Evolutionary conservation across 2,888 invertebrate genomes (phyloP), one percentile per base, ranked within the genome.

Genomic region (Anoplius nigerrimus): DNA sequence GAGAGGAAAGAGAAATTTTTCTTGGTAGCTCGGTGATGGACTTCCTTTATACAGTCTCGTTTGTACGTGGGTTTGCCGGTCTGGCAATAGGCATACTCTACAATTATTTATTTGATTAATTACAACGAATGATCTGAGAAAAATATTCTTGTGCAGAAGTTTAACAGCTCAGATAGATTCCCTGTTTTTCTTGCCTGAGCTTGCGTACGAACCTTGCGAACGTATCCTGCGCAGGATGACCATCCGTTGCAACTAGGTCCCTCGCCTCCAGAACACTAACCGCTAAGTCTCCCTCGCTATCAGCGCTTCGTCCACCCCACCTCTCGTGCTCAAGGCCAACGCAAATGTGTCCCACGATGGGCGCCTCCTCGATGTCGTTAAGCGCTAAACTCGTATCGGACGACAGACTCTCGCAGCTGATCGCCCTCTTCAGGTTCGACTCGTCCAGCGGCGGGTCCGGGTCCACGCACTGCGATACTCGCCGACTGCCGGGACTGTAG

Each of bases 331-430:
- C 94, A 59, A 95, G 89, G 11, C 94, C 94, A 72, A 95, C 91
- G 87, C 95, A 94, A 6, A 95, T 89, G 85, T 94, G 93, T 4
- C 95, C 95, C 0, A 94, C 94, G 66, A 93, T 90, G 72, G 93
- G 93, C 8, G 93, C 91, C 82, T 92, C 92, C 78, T 94, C 94
- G 54, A 94, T 90, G 82, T 94, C 93, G 57, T 92, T 92, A 24
- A 94, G 90, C 21, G 92, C 91, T 0, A 95, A 93, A 0, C 94
- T 94, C 0, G 94, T 94, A 80, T 95, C 95, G 0, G 95, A 95
- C 79, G 93, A 94, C 22, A 95, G 93, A 57, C 95, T 95, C 82
- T 95, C 95, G 85, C 94, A 95, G 22, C 95, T 95, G 78, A 94
- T 90, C 0, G 95, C 95, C 69, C 94, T 89, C 77, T 92, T 91